These are phyloP conservation scores for Colletes gigas DNA, from an alignment of 1,140 invertebrate species.

Conservation along the genomic window DNA sequence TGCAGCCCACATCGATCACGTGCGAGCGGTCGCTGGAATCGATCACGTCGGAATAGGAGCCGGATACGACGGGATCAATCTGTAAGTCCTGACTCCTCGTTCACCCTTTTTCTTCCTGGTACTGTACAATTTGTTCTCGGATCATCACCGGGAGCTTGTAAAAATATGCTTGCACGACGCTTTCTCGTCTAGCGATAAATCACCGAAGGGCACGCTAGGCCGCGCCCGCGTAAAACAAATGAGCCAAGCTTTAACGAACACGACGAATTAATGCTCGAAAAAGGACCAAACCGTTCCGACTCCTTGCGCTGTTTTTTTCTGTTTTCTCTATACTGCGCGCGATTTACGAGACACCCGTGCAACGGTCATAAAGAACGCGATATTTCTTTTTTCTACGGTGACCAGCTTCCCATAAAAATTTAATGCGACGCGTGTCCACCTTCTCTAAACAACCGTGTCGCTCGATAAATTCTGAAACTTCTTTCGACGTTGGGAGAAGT, in stretches of 20 bases:
- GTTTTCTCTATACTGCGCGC: neutral
- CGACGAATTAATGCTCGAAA: neutral
- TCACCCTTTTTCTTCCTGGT: neutral
- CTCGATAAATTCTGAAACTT: neutral
- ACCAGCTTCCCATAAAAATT: slow-evolving; percentile 23
- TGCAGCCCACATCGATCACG: slow-evolving; percentile 94
- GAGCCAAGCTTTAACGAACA: slow-evolving; percentile 6
- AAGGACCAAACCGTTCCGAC: neutral
- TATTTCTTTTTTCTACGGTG: slow-evolving; percentile 11
- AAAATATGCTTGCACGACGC: neutral
- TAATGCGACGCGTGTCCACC: slow-evolving; percentile 1
- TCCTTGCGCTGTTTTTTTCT: neutral
- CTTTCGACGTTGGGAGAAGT: no score
- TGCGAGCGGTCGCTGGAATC: slow-evolving; percentile 90
- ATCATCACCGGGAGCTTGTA: neutral
- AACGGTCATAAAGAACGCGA: slow-evolving; percentile 19
- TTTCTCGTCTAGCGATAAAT: neutral
- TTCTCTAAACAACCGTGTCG: neutral
- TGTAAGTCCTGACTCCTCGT: slow-evolving; percentile 83
- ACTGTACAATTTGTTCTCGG: slow-evolving; percentile 4
- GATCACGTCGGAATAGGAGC: slow-evolving; percentile 93
- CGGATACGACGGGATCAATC: slow-evolving; percentile 94
- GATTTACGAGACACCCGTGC: slow-evolving; percentile 32
- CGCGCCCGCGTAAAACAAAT: neutral
- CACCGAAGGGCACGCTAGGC: no score